These are phyloP conservation scores for Anticlea derivata DNA, from an alignment of 2,888 invertebrate genomes.

Conservation along the genomic window DNA sequence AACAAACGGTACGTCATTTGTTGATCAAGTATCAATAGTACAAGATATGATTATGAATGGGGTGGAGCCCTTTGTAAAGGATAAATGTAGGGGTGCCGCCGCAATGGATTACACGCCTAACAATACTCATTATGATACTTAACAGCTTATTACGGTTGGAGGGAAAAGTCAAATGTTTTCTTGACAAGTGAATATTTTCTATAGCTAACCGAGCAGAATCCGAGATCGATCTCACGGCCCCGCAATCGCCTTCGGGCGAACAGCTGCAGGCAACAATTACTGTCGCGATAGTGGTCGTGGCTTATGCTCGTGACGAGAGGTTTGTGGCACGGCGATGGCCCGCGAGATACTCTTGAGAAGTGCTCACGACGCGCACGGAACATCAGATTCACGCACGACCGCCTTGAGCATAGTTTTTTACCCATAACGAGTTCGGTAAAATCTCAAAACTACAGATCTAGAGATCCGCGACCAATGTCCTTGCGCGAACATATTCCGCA, in stretches of 20 bases:
- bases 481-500: slow-evolving; percentile 64
- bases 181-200: slow-evolving; percentile 29
- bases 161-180: slow-evolving; percentile 60
- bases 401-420: slow-evolving; percentile 51
- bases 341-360: slow-evolving; percentile 77
- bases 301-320: slow-evolving; percentile 78
- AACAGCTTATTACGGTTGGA: slow-evolving; percentile 67
- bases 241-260: slow-evolving; percentile 59
- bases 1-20: slow-evolving; percentile 39
- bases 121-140: slow-evolving; percentile 65
- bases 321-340: slow-evolving; percentile 75
- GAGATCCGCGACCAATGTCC: slow-evolving; percentile 57
- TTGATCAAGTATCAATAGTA: slow-evolving; percentile 42
- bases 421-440: slow-evolving; percentile 27
- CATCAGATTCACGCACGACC: slow-evolving; percentile 70
- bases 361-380: slow-evolving; percentile 74
- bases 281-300: slow-evolving; percentile 65
- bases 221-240: slow-evolving; percentile 64
- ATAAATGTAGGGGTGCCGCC: slow-evolving; percentile 57
- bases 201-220: slow-evolving; percentile 42
- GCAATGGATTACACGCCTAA: slow-evolving; percentile 70
- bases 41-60: slow-evolving; percentile 55
- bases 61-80: slow-evolving; percentile 54
- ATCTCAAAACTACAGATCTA: slow-evolving; percentile 35
- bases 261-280: slow-evolving; percentile 78